Evolutionary conservation across 2,797 vertebrate species (phyloP).

Genomic region (Phalanger gymnotis): DNA sequence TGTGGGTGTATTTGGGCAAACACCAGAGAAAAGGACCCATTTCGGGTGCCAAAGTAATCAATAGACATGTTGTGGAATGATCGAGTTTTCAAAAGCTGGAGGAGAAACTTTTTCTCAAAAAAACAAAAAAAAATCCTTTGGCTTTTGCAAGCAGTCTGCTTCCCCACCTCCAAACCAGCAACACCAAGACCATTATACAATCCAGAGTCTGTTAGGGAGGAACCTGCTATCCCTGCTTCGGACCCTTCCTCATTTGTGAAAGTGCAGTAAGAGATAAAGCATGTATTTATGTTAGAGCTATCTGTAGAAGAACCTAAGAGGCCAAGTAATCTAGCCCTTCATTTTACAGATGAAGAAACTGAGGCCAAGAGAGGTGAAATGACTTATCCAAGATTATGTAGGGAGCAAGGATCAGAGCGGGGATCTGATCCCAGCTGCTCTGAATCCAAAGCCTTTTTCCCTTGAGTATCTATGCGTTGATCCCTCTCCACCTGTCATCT

Average conservation of each 20-base stretch:
- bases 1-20: conserved; percentile 60
- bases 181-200: conserved; percentile 50
- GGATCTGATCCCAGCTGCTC: background rate
- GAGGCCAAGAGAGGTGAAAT: background rate
- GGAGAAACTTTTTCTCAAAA: conserved; percentile 65
- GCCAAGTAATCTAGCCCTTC: background rate
- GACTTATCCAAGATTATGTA: background rate
- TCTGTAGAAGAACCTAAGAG: background rate
- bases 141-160: conserved; percentile 75
- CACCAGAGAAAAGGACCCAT: conserved; percentile 71
- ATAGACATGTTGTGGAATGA: conserved; percentile 69
- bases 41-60: conserved; percentile 78
- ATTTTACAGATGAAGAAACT: background rate
- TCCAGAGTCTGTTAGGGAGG: conserved; percentile 61
- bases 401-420: background rate
- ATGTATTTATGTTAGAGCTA: background rate
- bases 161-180: conserved; percentile 32
- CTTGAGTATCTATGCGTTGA: background rate
- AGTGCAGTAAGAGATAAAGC: conserved; percentile 55
- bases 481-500: background rate
- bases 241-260: conserved; percentile 44
- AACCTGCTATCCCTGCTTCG: conserved; percentile 59
- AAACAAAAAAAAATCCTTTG: conserved; percentile 68
- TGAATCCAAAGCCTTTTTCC: background rate
- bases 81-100: conserved; percentile 72